A percentile compares a stretch with the other conserved stretches of the same genome.
Conservation (phyloP, 2,888 invertebrate genomes). For the Epistrophella euchroma region DNA sequence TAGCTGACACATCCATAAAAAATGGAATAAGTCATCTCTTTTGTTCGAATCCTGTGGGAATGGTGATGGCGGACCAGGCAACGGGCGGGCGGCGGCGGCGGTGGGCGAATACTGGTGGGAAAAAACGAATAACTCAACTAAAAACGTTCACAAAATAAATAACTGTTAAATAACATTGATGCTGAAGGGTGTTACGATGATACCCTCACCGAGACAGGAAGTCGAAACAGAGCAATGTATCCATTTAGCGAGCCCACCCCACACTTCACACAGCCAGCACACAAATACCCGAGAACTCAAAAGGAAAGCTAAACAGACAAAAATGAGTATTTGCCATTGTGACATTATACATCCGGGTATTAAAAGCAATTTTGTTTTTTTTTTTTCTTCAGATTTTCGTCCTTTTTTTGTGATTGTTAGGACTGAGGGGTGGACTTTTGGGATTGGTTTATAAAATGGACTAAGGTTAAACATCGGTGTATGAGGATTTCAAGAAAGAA, state of each 20-base stretch:
- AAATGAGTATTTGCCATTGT: conserved; percentile 72
- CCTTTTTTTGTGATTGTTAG: conserved; percentile 32
- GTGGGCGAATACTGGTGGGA: conserved; percentile 50
- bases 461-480: conserved; percentile 14
- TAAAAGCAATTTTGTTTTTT: conserved; percentile 69
- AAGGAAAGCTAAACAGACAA: conserved; percentile 68
- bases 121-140: conserved; percentile 64
- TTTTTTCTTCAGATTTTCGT: conserved; percentile 15
- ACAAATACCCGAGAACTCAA: conserved; percentile 19
- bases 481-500: conserved; percentile 27
- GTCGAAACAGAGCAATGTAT: conserved; percentile 47
- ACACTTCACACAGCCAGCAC: conserved; percentile 20
- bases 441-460: conserved; percentile 18
- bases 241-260: conserved; percentile 44
- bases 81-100: not conserved
- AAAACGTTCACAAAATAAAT: conserved; percentile 70
- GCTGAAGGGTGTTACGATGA: conserved; percentile 67
- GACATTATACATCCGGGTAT: conserved; percentile 76
- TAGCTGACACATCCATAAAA: conserved; percentile 72
- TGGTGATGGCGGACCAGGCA: conserved; percentile 27
- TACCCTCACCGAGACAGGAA: conserved; percentile 56
- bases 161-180: conserved; percentile 74
- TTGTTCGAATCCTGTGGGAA: conserved; percentile 74
- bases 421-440: conserved; percentile 8
- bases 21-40: conserved; percentile 74